phyloP scores from a whole-genome alignment of 1,140 invertebrate genomes.

The Drosophila bipectinata region DNA sequence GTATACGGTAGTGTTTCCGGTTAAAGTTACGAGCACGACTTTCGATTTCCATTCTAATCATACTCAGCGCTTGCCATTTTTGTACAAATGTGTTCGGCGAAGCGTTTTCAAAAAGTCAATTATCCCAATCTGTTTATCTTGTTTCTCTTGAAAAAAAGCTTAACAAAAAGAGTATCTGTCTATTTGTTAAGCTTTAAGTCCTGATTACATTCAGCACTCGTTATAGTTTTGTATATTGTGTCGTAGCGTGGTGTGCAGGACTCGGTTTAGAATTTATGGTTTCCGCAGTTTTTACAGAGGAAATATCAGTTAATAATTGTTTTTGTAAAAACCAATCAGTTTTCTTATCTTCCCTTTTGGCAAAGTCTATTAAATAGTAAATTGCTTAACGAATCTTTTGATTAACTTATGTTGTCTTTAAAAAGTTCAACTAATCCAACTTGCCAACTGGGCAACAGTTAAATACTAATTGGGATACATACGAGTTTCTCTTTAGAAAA shows the following conservation, averaged over 20 bases:
- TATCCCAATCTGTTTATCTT: slow-evolving; percentile 32
- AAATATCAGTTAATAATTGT: slow-evolving; percentile 8
- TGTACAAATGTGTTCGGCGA: slow-evolving; percentile 18
- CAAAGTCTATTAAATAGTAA: slow-evolving; percentile 76
- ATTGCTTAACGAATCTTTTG: slow-evolving; percentile 65
- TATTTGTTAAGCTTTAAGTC: neutral
- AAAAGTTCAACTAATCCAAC: slow-evolving; percentile 31
- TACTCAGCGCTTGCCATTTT: slow-evolving; percentile 35
- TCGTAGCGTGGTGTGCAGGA: slow-evolving; percentile 9
- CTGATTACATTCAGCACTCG: neutral
- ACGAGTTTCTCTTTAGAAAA: slow-evolving; percentile 55
- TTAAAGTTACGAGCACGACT: slow-evolving; percentile 25
- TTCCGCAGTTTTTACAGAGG: slow-evolving; percentile 3
- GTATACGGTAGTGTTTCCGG: slow-evolving; percentile 42
- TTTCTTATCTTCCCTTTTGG: slow-evolving; percentile 23
- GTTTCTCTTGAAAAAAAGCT: slow-evolving; percentile 34
- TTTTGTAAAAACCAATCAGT: slow-evolving; percentile 38
- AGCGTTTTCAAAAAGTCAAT: slow-evolving; percentile 8
- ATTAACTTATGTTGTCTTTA: slow-evolving; percentile 26
- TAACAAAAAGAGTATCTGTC: slow-evolving; percentile 28
- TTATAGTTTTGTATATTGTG: neutral
- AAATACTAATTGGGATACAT: slow-evolving; percentile 43
- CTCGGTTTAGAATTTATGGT: too few species aligned
- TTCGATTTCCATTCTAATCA: slow-evolving; percentile 46
- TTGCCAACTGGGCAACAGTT: slow-evolving; percentile 35